Evolutionary conservation across 2,888 invertebrate species (phyloP), one percentile per base, ranked within the genome.

Genomic region (Coenonympha arcania): DNA sequence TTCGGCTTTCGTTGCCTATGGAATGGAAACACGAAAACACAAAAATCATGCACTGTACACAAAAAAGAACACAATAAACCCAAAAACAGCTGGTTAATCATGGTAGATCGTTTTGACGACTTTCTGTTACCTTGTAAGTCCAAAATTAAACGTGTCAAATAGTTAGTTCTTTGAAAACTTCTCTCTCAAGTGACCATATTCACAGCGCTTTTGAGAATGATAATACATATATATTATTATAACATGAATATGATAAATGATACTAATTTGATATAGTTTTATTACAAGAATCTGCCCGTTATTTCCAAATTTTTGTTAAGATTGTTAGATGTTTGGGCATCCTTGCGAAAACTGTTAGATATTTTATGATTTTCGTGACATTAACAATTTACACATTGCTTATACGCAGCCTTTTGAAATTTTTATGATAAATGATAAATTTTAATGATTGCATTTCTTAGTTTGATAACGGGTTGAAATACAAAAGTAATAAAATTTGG

Each of bases 401-500:
- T n/a, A n/a, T n/a, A n/a, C n/a, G n/a, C n/a, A n/a, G n/a, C n/a
- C n/a, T n/a, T n/a, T n/a, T n/a, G n/a, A n/a, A n/a, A n/a, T n/a
- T n/a, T n/a, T n/a, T n/a, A n/a, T n/a, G n/a, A n/a, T n/a, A n/a
- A n/a, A n/a, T n/a, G n/a, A n/a, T n/a, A n/a, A n/a, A n/a, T n/a
- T n/a, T n/a, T n/a, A n/a, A n/a, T n/a, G n/a, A n/a, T n/a, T n/a
- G n/a, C n/a, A n/a, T n/a, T n/a, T 30, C 13, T 5, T 13, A 30
- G 5, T 13, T 13, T 6, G 8, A 4, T 13, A 13, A n/a, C 2
- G 13, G 13, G 37, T 15, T 22, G 15, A 2, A 9, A 15, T 48
- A 67, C 72, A 72, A 75, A 76, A 74, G 73, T 68, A 59, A 76
- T 74, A 72, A 18, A 56, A 73, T 73, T 74, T 71, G 76, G 73